These are phyloP conservation scores for Terrapene triunguis DNA, from an alignment of 2,113 vertebrate species.

Conservation along the genomic window DNA sequence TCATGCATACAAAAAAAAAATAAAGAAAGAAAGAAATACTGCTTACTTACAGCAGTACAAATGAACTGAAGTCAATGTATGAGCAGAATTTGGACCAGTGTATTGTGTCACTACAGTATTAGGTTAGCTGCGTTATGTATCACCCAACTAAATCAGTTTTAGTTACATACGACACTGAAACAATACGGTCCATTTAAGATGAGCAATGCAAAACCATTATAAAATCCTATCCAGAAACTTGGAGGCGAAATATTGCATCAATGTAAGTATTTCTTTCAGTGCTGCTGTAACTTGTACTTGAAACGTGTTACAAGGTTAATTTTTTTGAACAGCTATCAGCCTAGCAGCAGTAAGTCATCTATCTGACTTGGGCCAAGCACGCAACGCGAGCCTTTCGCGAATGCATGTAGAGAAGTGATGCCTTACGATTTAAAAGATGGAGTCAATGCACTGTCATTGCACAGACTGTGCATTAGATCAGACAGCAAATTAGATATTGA, in stretches of 20 bases:
- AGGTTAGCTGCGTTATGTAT: neutral
- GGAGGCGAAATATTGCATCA: neutral
- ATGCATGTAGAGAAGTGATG: constrained; percentile 62
- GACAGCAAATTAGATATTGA: constrained; percentile 85
- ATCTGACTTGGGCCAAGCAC: constrained; percentile 11
- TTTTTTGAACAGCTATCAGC: constrained; percentile 3
- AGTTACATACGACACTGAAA: neutral
- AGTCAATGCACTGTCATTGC: constrained; percentile 63
- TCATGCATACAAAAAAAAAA: neutral
- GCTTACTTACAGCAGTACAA: neutral
- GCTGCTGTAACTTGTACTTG: neutral
- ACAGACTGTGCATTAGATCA: constrained; percentile 79
- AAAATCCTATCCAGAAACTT: constrained; percentile 5
- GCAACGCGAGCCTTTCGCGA: constrained; percentile 53
- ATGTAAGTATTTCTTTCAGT: constrained; percentile 28
- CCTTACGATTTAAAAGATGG: constrained; percentile 68
- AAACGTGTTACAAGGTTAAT: neutral
- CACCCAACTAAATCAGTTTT: neutral
- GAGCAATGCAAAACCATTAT: neutral
- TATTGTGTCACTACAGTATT: neutral
- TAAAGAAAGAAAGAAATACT: neutral
- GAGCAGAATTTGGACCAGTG: neutral
- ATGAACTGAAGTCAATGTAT: neutral
- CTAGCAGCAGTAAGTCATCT: constrained; percentile 1
- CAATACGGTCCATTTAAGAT: neutral